Conservation (phyloP, 2,113 vertebrate genomes). For the Xerus inauris region DNA sequence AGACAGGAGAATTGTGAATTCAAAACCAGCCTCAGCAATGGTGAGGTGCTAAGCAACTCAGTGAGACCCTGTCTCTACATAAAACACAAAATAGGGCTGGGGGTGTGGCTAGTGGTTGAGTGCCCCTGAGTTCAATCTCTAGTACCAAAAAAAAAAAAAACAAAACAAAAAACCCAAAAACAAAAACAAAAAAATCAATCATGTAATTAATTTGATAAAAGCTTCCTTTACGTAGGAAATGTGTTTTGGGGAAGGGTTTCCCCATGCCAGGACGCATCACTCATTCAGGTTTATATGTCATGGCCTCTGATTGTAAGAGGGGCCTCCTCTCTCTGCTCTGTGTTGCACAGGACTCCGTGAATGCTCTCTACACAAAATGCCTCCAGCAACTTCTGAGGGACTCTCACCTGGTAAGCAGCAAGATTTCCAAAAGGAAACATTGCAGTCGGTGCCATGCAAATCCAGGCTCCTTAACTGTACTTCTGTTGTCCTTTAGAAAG, state of each 20-base stretch:
- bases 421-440: not conserved
- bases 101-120: too few relatives aligned
- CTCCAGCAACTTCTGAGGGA: slow-evolving; percentile 97
- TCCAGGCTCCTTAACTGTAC: slow-evolving; percentile 45
- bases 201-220: not conserved
- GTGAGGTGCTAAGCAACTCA: too few relatives aligned
- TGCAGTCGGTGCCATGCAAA: not conserved
- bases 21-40: too few relatives aligned
- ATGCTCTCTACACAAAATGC: slow-evolving; percentile 96
- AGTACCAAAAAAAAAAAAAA: too few relatives aligned
- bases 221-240: not conserved
- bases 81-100: too few relatives aligned
- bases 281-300: accelerated
- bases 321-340: slow-evolving; percentile 12
- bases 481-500: slow-evolving; percentile 87
- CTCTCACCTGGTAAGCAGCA: slow-evolving; percentile 92
- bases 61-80: too few relatives aligned
- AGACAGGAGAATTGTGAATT: too few relatives aligned
- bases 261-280: accelerated
- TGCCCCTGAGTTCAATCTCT: too few relatives aligned
- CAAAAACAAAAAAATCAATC: too few relatives aligned
- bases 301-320: not conserved
- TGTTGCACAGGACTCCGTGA: slow-evolving; percentile 93
- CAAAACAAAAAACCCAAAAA: too few relatives aligned
- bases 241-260: not conserved